Base-by-base conservation (phyloP, 2,797 vertebrate genomes). In the Eleutherodactylus coqui region DNA sequence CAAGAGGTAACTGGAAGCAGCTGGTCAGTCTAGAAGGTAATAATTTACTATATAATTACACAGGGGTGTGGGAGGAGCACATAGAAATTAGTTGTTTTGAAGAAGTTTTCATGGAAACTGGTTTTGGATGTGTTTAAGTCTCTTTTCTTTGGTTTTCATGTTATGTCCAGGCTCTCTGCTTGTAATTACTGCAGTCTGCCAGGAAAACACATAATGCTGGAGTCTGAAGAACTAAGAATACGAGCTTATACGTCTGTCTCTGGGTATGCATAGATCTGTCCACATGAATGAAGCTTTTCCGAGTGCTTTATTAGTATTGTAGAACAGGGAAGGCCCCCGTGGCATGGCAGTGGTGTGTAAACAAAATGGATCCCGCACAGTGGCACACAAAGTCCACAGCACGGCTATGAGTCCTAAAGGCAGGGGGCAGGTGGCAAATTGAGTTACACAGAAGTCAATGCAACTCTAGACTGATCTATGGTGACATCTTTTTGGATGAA, bases 21-120 rank as follows among this genome's bases (percentile, higher is more conserved):
- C 76, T 73, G 84, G 84, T 73, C 67, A 79, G 47, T 53, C 4
- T 36, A 2, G 11, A 81, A 86, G 78, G 78, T 49, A 45, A 72
- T 75, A 49, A 86, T 86, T 86, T 86, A 9, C 84, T 80, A 8
- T 80, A 29, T 86, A 85, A 85, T 85, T 85, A 73, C 77, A 85
- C 41, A 72, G 69, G 51, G 34, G 13, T 24, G 72, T 36, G 38
- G 69, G 51, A 80, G 76, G 51, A 34, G 67, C 21, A 29, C 53
- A 51, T 32, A 81, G 64, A 73, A 73, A 80, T 80, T 4, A 75
- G 77, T 72, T 60, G 41, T 75, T 80, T 86, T 47, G 77, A 47
- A 75, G 72, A 47, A 27, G 76, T 85, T 80, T 82, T 64, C 84
- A 75, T 86, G 84, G 78, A 75, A 80, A 64, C 69, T 29, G 84